Evolutionary conservation across 2,113 vertebrate species (phyloP).

Genomic region (Anolis carolinensis): DNA sequence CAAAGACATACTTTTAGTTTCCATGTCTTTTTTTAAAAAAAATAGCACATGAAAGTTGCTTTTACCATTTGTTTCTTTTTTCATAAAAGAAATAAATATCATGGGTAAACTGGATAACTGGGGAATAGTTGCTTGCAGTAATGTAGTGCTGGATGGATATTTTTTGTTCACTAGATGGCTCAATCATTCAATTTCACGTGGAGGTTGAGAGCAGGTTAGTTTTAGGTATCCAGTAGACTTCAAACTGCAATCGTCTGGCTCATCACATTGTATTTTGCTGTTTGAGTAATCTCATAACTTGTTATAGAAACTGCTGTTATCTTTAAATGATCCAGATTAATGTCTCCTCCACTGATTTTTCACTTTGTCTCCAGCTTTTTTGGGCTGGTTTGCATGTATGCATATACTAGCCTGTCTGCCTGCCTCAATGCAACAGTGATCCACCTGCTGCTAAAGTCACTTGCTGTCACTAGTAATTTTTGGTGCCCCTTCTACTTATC

Average conservation of each 20-base stretch:
- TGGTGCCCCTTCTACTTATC: too few relatives aligned
- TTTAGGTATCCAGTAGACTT: neutral
- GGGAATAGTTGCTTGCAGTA: neutral
- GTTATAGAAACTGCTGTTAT: neutral
- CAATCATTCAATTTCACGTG: neutral
- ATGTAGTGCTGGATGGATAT: neutral
- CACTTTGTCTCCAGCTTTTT: neutral
- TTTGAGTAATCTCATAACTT: neutral
- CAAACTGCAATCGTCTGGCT: neutral
- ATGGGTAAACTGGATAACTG: neutral
- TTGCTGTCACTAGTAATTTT: too few relatives aligned
- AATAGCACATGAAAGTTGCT: constrained; percentile 19
- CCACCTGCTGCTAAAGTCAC: too few relatives aligned
- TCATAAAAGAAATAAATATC: neutral
- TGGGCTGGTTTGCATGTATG: neutral
- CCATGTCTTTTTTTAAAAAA: constrained; percentile 10
- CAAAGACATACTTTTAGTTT: constrained; percentile 8
- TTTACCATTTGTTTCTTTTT: constrained; percentile 20
- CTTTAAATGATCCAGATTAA: neutral
- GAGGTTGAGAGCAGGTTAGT: neutral
- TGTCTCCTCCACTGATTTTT: neutral
- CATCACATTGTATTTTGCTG: neutral
- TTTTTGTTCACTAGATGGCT: neutral
- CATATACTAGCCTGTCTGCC: neutral
- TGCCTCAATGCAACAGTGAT: too few relatives aligned